Base-by-base conservation (phyloP, 2,113 vertebrate species). In the Nothobranchius kuhntae region DNA sequence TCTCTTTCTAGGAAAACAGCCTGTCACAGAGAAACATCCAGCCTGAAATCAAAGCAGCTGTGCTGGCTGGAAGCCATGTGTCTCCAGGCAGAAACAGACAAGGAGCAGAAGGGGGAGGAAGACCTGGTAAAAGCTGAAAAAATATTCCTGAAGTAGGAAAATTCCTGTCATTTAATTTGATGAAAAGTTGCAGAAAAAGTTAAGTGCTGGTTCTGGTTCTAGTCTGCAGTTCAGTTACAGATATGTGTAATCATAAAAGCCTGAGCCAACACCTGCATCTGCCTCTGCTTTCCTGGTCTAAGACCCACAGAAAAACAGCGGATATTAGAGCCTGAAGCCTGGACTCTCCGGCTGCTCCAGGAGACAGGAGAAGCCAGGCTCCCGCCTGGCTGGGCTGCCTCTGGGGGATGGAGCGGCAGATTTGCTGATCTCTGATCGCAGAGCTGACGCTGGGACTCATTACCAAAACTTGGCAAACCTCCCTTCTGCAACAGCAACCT, bases 261-360 rank as follows among this genome's bases (percentile, higher is more conserved):
- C 30, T 3, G 30, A 30, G 30, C 62, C 68, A 46, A 61, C 73
- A 38, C 75, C 12, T 15, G 78, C 84, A 76, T 60, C 26, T 10
- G 84, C 90, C 86, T 68, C 68, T 45, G 77, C 74, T 89, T 83
- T 72, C 70, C 65, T 53, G 81, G 30, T 30, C 30, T 30, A 30
- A 30, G 30, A 30, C 30, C 30, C 4, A 4, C 80, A 90, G 68
- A 80, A 79, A 64, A 72, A 80, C 76, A 89, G 57, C 88, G 86
- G 91, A 92, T 92, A 92, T 92, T 89, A 88, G 61, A 85, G 82
- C 73, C 78, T 60, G 10, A 30, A 69, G 78, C 72, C 10, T 21
- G 2, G 4, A 12, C 53, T 59, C 59, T 45, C 10, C 38, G 30
- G 30, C 2, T 30, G 30, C 21, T 21, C 21, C 21, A 21, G 21